Evolutionary conservation across 30 jellyfish, hydroid and myxozoan genomes (phyloP).

Genomic region (Pseudorhiza aurosa): DNA sequence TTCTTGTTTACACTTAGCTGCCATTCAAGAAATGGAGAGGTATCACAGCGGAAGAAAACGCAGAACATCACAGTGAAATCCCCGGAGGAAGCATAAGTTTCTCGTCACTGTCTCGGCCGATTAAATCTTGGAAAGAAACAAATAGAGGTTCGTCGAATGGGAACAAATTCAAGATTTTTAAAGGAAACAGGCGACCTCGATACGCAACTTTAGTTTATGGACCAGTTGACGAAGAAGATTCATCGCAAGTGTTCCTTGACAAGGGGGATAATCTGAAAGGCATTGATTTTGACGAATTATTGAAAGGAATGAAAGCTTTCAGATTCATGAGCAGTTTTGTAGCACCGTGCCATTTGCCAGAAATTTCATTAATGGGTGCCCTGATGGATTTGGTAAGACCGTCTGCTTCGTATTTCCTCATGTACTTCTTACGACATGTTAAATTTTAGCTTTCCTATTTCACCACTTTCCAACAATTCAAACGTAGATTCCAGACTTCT

Average conservation of each 20-base stretch:
- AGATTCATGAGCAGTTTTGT: slow-evolving; percentile 60
- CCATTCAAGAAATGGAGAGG: slow-evolving; percentile 25
- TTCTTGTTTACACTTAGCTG: slow-evolving; percentile 7
- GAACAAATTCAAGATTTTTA: slow-evolving; percentile 48
- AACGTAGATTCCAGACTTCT: no score
- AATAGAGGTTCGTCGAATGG: not conserved
- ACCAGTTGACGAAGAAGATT: slow-evolving; percentile 31
- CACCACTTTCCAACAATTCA: no score
- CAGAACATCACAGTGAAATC: not conserved
- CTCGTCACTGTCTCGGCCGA: not conserved
- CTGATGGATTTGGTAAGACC: slow-evolving; percentile 84
- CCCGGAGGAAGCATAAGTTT: not conserved
- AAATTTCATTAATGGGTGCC: slow-evolving; percentile 78
- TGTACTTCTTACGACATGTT: no score
- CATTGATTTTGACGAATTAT: slow-evolving; percentile 60
- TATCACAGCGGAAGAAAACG: not conserved
- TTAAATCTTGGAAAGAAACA: slow-evolving; percentile 14
- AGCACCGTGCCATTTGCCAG: slow-evolving; percentile 88
- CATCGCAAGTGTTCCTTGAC: slow-evolving; percentile 32
- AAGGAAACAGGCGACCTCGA: slow-evolving; percentile 40
- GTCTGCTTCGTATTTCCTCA: not conserved
- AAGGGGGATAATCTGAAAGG: slow-evolving; percentile 11
- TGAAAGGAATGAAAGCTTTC: slow-evolving; percentile 77
- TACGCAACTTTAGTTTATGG: slow-evolving; percentile 45
- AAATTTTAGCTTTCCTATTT: no score